Percentiles rank a stretch among this genome's conserved stretches.
Conservation (phyloP, 1,140 invertebrate genomes). For the Dreissena rostriformis region DNA sequence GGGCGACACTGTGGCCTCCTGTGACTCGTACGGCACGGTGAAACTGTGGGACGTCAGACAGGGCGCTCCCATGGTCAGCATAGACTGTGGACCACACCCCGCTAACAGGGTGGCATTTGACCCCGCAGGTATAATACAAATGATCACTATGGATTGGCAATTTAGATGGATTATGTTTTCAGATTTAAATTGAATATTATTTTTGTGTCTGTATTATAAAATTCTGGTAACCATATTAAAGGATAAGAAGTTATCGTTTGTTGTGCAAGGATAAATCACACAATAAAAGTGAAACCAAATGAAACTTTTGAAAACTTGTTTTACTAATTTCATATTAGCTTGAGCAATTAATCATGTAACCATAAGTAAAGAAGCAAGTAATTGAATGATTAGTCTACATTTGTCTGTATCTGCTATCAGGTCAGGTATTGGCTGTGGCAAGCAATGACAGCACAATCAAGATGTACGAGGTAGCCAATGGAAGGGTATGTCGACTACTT, state of each 20-base stretch:
- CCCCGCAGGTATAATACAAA: conserved; percentile 69
- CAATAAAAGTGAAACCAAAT: too few species aligned
- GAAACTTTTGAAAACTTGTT: too few species aligned
- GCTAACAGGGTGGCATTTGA: conserved; percentile 80
- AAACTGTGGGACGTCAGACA: conserved; percentile 81
- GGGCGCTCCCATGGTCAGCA: conserved; percentile 74
- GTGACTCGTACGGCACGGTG: conserved; percentile 80
- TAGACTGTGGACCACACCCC: conserved; percentile 80
- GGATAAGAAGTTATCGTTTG: too few species aligned
- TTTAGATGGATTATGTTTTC: too few species aligned
- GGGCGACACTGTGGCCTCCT: conserved; percentile 81
- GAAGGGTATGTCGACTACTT: conserved; percentile 69
- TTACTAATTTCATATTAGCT: too few species aligned
- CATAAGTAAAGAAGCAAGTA: too few species aligned
- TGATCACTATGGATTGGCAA: too few species aligned
- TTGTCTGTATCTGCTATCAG: conserved; percentile 52
- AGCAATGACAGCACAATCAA: conserved; percentile 80
- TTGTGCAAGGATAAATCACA: too few species aligned
- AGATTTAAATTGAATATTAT: too few species aligned
- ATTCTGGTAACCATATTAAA: too few species aligned
- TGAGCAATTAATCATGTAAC: too few species aligned
- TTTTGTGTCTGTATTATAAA: too few species aligned
- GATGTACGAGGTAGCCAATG: conserved; percentile 79
- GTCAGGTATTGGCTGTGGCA: conserved; percentile 75
- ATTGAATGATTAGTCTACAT: not conserved